Base-by-base conservation (phyloP, 2,888 invertebrate genomes). In the Leistus spinibarbis region DNA sequence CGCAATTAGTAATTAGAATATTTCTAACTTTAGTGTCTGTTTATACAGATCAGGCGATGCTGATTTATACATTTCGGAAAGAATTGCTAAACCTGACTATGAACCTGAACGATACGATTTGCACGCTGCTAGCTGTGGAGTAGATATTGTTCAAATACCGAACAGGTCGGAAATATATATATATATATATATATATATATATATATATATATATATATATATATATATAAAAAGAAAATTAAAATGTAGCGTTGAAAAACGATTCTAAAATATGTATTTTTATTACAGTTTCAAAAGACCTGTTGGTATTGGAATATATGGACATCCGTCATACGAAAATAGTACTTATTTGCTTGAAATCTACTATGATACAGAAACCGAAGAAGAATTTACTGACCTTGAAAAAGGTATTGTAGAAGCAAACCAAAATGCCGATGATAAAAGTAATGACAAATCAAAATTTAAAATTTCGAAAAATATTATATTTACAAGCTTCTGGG, bases 11-110 rank as follows among this genome's bases (percentile, higher is more conserved):
- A 1, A 65, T 23, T 20, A n/a, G n/a, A n/a, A n/a, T n/a, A n/a
- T n/a, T n/a, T n/a, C n/a, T n/a, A n/a, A n/a, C n/a, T n/a, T n/a
- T n/a, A n/a, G 63, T 71, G 54, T 63, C 3, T 53, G 53, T 71
- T 16, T 62, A 19, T 78, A n/a, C 22, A 78, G 78, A n/a, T 76
- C 71, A 65, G 78, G 78, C 7, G 78, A 78, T 71, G 77, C 78
- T 23, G 78, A 78, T 73, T 65, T 78, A 54, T 78, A 78, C 54
- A 66, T 78, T 22, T 77, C 78, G 0, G 77, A 76, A 24, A 17
- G 62, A 67, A 70, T 71, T 10, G 70, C 76, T 19, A 76, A 77
- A 66, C 78, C 78, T 5, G 71, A 76, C 9, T 78, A 70, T 66
- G 71, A 76, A 20, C 78, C 78, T 9, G 69, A 76, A 16, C 27